Conservation (phyloP, 2,113 vertebrate genomes). For the Cottus gobio region DNA sequence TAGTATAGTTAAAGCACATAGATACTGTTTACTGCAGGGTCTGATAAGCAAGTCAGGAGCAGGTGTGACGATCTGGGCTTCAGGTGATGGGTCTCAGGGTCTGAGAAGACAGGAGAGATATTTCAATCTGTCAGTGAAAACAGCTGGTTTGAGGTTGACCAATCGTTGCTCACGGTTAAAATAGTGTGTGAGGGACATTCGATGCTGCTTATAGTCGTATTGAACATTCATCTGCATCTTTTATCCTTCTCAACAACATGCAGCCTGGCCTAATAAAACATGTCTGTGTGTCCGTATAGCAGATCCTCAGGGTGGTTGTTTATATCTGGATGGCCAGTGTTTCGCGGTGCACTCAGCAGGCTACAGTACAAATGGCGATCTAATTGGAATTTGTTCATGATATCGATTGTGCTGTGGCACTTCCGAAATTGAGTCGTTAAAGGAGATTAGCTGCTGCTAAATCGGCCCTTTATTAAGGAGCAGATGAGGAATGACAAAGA, state of each 20-base stretch:
- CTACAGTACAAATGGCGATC: conserved; percentile 55
- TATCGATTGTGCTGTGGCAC: conserved; percentile 66
- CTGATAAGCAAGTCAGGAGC: not conserved
- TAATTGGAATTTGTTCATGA: conserved; percentile 69
- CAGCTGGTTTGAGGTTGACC: not conserved
- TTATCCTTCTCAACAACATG: not conserved
- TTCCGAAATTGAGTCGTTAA: conserved; percentile 72
- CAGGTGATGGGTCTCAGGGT: not conserved
- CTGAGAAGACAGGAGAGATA: not conserved
- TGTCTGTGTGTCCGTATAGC: not conserved
- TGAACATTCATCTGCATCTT: not conserved
- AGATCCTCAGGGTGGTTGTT: conserved; percentile 7
- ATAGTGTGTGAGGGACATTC: not conserved
- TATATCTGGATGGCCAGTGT: not conserved
- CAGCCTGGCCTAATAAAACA: not conserved
- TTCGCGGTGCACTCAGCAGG: conserved; percentile 2
- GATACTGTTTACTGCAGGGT: too few species aligned
- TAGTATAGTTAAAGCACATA: too few species aligned
- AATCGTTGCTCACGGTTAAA: not conserved
- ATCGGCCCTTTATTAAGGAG: conserved; percentile 73
- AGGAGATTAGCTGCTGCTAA: conserved; percentile 73
- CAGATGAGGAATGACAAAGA: conserved; percentile 56
- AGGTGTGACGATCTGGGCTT: not conserved
- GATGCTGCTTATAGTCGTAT: not conserved
- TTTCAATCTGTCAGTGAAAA: not conserved